phyloP scores from a whole-genome alignment of 2,888 invertebrate species.

The Mantis religiosa region DNA sequence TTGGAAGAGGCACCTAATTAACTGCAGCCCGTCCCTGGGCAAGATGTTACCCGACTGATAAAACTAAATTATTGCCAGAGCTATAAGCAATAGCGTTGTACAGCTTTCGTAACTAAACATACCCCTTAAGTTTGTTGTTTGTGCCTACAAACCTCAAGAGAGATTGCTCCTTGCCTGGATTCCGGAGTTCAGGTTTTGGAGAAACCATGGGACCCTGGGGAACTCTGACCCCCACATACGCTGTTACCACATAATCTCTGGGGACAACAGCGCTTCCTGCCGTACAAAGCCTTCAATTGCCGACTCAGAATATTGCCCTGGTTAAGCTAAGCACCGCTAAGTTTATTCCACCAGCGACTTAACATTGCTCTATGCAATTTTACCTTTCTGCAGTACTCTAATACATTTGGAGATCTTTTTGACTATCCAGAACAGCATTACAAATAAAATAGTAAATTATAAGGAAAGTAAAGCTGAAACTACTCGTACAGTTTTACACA shows the following conservation, averaged over 20 bases:
- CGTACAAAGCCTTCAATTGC: background rate
- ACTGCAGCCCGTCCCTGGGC: background rate
- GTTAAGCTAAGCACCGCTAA: background rate
- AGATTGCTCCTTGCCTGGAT: background rate
- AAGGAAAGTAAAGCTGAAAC: no score
- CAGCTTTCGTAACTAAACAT: background rate
- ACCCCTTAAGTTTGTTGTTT: background rate
- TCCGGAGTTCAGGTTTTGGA: conserved; percentile 4
- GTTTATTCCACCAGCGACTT: background rate
- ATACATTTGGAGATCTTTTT: no score
- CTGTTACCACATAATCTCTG: conserved; percentile 1
- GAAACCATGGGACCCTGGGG: conserved; percentile 7
- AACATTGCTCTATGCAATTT: no score
- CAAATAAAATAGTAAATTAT: no score
- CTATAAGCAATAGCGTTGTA: background rate
- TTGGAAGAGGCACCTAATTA: background rate
- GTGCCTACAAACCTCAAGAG: background rate
- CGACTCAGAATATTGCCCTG: background rate
- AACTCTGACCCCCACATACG: conserved; percentile 1
- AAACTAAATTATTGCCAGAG: background rate
- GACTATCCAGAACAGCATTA: no score
- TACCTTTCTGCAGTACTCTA: no score
- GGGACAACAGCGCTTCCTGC: background rate
- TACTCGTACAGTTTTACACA: no score
- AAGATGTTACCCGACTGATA: background rate